Conservation (phyloP, 2,888 invertebrate species). For the Epsilonema sp. region DNA sequence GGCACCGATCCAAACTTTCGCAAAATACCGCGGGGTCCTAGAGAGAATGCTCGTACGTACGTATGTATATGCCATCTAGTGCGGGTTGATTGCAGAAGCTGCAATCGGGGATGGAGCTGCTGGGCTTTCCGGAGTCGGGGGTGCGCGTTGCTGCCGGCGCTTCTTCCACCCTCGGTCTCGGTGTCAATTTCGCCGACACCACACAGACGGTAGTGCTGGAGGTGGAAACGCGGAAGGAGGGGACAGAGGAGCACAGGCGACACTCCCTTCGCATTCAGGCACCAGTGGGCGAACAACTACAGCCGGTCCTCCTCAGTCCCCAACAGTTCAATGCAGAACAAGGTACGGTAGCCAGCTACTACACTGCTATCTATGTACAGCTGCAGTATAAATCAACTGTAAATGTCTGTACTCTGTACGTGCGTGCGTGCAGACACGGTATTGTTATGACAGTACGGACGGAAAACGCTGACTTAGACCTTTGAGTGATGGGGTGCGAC, state of each 20-base stretch:
- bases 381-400: too few relatives aligned
- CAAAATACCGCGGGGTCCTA: too few relatives aligned
- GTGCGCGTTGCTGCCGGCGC: constrained; percentile 10
- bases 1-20: too few relatives aligned
- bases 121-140: constrained; percentile 45
- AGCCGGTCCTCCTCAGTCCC: constrained; percentile 7
- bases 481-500: neutral
- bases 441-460: too few relatives aligned
- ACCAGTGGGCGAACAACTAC: constrained; percentile 11
- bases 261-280: constrained; percentile 3
- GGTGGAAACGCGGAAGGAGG: neutral
- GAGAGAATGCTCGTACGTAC: too few relatives aligned
- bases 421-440: too few relatives aligned
- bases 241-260: neutral
- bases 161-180: constrained; percentile 23
- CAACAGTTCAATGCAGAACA: constrained; percentile 9
- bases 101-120: constrained; percentile 49
- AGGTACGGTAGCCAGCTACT: too few relatives aligned
- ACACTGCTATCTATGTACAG: too few relatives aligned
- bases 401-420: too few relatives aligned
- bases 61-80: neutral
- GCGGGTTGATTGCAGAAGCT: constrained; percentile 37
- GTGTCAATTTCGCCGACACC: constrained; percentile 33
- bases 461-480: too few relatives aligned
- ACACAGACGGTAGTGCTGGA: constrained; percentile 19